Evolutionary conservation across 2,797 vertebrate species (phyloP).

Genomic region (Buceros bicornis): DNA sequence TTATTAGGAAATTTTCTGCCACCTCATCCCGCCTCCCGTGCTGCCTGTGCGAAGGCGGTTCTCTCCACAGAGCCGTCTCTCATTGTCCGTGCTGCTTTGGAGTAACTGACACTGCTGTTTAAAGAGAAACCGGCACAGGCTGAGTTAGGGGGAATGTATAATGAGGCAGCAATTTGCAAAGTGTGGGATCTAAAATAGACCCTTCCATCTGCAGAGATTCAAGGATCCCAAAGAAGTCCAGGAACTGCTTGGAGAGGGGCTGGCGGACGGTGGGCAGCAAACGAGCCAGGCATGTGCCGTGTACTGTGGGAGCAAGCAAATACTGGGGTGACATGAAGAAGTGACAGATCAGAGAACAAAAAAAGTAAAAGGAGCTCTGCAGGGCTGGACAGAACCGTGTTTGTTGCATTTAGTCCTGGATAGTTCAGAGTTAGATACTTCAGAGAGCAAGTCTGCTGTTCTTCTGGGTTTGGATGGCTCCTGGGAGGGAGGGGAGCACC

Average conservation of each 20-base stretch:
- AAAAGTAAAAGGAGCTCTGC: not conserved
- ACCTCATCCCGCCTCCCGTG: accelerated
- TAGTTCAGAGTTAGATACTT: not conserved
- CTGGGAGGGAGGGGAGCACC: not conserved
- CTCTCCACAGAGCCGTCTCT: not conserved
- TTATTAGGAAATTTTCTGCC: not conserved
- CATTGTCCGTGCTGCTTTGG: not conserved
- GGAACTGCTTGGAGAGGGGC: not conserved
- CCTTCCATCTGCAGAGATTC: not conserved
- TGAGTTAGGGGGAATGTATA: not conserved
- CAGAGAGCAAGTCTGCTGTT: not conserved
- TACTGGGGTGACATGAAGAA: not conserved
- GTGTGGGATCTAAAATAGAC: not conserved
- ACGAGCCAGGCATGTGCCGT: accelerated
- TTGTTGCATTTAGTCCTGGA: not conserved
- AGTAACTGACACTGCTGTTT: not conserved
- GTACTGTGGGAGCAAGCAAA: not conserved
- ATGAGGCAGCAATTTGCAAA: not conserved
- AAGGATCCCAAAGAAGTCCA: not conserved
- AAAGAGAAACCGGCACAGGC: not conserved
- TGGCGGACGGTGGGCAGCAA: not conserved
- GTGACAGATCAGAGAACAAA: not conserved
- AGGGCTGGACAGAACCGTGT: not conserved
- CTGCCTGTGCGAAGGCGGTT: not conserved
- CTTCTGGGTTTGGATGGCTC: not conserved